phyloP scores from a whole-genome alignment of 2,888 invertebrate species.

The Eudasyphora cyanicolor region DNA sequence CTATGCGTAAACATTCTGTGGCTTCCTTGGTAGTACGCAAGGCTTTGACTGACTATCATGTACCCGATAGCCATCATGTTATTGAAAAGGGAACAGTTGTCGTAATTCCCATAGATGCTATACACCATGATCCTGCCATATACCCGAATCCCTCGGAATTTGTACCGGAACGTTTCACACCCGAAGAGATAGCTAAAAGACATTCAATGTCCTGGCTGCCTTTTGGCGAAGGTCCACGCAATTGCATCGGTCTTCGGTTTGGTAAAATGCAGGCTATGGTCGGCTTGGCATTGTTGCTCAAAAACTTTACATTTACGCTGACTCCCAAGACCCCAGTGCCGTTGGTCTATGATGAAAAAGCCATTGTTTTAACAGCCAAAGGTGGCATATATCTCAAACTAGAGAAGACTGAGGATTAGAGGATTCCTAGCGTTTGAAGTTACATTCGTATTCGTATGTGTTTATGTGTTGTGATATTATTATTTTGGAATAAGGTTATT shows the following conservation, averaged over 20 bases:
- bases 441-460: no score
- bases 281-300: constrained; percentile 72
- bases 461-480: no score
- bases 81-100: constrained; percentile 81
- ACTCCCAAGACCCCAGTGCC: constrained; percentile 71
- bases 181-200: constrained; percentile 72
- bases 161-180: constrained; percentile 80
- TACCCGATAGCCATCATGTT: constrained; percentile 76
- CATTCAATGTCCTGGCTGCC: constrained; percentile 73
- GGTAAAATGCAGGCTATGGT: constrained; percentile 76
- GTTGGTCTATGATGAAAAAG: constrained; percentile 68
- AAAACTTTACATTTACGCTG: constrained; percentile 71
- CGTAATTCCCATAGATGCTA: constrained; percentile 81
- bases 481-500: no score
- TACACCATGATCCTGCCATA: constrained; percentile 80
- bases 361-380: constrained; percentile 70
- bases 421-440: no score
- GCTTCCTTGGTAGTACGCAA: constrained; percentile 75
- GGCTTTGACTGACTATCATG: constrained; percentile 74
- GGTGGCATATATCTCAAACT: constrained; percentile 73
- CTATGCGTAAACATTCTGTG: constrained; percentile 80
- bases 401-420: constrained; percentile 58
- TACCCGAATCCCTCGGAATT: constrained; percentile 80
- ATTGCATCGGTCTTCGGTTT: constrained; percentile 78
- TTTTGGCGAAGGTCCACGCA: constrained; percentile 77